Percentiles rank a stretch among this genome's conserved stretches.
These are phyloP conservation scores for Acheta domesticus DNA, from an alignment of 2,888 invertebrate genomes.

Conservation along the genomic window DNA sequence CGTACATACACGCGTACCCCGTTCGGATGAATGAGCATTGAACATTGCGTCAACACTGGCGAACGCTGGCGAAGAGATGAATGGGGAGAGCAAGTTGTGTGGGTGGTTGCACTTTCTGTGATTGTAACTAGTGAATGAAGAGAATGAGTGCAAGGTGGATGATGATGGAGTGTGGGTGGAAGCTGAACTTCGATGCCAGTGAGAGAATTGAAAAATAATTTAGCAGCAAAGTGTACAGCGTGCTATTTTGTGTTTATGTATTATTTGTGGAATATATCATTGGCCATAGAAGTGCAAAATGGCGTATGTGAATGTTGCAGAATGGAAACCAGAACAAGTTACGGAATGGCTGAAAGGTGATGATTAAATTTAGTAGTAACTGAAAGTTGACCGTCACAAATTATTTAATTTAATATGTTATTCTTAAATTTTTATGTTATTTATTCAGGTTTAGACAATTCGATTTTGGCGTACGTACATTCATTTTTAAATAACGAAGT, in stretches of 20 bases:
- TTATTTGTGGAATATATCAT: neutral
- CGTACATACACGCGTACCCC: no score
- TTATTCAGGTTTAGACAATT: slow-evolving; percentile 69
- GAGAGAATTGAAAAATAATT: neutral
- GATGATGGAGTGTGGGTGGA: no score
- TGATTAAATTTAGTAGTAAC: slow-evolving; percentile 34
- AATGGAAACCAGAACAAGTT: slow-evolving; percentile 88
- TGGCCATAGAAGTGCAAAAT: slow-evolving; percentile 46
- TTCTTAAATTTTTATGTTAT: slow-evolving; percentile 30
- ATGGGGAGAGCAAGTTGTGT: no score
- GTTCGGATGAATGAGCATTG: no score
- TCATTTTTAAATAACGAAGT: slow-evolving; percentile 77
- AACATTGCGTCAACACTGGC: no score
- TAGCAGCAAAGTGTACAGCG: neutral
- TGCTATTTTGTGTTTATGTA: neutral
- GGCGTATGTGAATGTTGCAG: slow-evolving; percentile 81
- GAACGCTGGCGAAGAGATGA: no score
- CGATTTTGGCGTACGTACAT: slow-evolving; percentile 75
- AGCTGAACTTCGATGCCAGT: no score
- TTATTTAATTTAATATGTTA: slow-evolving; percentile 32
- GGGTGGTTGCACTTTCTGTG: no score
- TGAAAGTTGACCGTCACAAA: neutral
- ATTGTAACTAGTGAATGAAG: no score
- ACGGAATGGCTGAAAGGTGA: slow-evolving; percentile 87
- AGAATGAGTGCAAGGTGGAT: no score